phyloP scores from a whole-genome alignment of 2,888 invertebrate genomes.

The Philonicus albiceps region DNA sequence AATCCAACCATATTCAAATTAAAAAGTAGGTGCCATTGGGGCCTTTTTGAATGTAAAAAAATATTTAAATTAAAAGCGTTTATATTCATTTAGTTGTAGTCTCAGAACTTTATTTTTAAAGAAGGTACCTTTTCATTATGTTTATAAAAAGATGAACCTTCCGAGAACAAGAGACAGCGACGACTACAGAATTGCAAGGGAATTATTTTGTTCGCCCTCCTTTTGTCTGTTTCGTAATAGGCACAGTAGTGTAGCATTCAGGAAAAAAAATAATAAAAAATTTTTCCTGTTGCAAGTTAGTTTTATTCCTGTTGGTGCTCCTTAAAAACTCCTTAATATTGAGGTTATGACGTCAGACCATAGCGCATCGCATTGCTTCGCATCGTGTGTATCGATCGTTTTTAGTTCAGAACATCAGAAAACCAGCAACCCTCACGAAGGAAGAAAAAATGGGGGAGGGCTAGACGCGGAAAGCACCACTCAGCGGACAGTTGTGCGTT shows the following conservation, averaged over 20 bases:
- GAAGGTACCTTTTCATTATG: neutral
- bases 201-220: no score
- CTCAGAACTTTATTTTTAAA: neutral
- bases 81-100: no score
- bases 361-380: slow-evolving; percentile 30
- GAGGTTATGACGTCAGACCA: slow-evolving; percentile 41
- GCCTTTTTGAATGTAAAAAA: no score
- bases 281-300: neutral
- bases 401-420: neutral
- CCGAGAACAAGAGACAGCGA: neutral
- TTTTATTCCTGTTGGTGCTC: neutral
- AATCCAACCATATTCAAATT: no score
- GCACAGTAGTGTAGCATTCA: neutral
- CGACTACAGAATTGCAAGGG: neutral
- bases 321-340: neutral
- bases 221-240: neutral
- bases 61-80: no score
- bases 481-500: neutral
- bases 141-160: neutral
- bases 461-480: slow-evolving; percentile 15
- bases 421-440: neutral
- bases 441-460: slow-evolving; percentile 18
- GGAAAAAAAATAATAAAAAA: neutral
- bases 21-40: no score
- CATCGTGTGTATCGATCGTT: slow-evolving; percentile 31